Evolutionary conservation across 2,113 vertebrate species (phyloP), one percentile per base, ranked within the genome.

Genomic region (Mugil cephalus): DNA sequence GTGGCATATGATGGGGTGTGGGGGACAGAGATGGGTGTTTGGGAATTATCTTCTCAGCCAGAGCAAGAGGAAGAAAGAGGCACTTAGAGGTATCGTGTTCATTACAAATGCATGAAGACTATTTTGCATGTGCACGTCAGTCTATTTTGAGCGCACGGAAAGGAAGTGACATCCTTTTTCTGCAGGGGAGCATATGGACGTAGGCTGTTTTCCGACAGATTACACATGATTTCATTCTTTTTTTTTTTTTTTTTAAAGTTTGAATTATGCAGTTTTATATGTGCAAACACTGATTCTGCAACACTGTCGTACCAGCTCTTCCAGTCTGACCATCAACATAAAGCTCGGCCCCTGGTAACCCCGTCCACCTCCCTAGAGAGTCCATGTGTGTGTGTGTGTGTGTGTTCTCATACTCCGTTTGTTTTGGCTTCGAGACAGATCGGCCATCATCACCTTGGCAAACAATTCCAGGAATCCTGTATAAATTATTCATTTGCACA

Each of bases 401-500:
- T 87, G 84, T 81, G 85, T 84, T 82, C 81, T 87, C 75, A 6
- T 69, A 67, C 76, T 74, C 77, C 52, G 92, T 94, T 93, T 94
- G 90, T 90, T 94, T 93, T 94, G 94, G 93, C 92, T 92, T 87
- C 84, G 65, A 88, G 89, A 92, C 89, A 91, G 92, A 90, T 93
- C 85, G 53, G 76, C 91, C 91, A 94, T 94, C 91, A 94, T 94
- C 92, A 94, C 92, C 93, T 92, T 91, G 91, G 88, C 91, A 94
- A 94, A 94, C 90, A 94, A 93, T 93, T 94, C 93, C 93, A 89
- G 89, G 93, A 95, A 93, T 91, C 89, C 87, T 79, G 76, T 83
- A 92, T 93, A 91, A 94, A 95, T 95, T 92, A 94, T 94, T 94
- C 92, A 95, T 94, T 88, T 92, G 88, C 90, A 92, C 89, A 91